Conservation (phyloP, 2,113 vertebrate genomes). For the Perca flavescens region DNA sequence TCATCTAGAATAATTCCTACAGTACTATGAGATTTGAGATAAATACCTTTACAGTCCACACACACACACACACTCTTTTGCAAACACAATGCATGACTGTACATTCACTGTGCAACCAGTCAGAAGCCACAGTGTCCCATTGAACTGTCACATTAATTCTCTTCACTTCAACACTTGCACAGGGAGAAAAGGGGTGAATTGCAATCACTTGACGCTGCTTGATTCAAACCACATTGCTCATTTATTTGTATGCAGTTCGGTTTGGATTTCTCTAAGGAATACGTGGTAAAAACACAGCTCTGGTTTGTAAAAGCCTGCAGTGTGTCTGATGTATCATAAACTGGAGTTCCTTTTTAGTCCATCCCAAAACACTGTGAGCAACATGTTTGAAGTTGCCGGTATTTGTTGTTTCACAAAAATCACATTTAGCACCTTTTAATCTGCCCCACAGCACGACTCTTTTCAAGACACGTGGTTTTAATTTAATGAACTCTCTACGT, state of each 20-base stretch:
- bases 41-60: slow-evolving; percentile 21
- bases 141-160: slow-evolving; percentile 63
- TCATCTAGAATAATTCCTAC: neutral
- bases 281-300: slow-evolving; percentile 40
- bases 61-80: slow-evolving; percentile 18
- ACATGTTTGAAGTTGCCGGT: slow-evolving; percentile 18
- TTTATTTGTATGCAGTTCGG: slow-evolving; percentile 58
- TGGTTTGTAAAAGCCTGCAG: slow-evolving; percentile 50
- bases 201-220: slow-evolving; percentile 54
- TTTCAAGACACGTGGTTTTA: slow-evolving; percentile 29
- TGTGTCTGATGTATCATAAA: slow-evolving; percentile 38
- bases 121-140: slow-evolving; percentile 45
- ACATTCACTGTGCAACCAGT: slow-evolving; percentile 37
- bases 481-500: slow-evolving; percentile 17
- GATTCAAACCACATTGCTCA: slow-evolving; percentile 56
- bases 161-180: slow-evolving; percentile 44
- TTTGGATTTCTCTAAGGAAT: slow-evolving; percentile 44
- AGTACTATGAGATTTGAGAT: slow-evolving; percentile 25
- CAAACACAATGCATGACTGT: slow-evolving; percentile 56
- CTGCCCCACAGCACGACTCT: neutral
- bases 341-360: slow-evolving; percentile 25
- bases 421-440: slow-evolving; percentile 26
- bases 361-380: slow-evolving; percentile 7
- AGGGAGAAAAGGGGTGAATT: slow-evolving; percentile 36
- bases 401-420: slow-evolving; percentile 17